Evolutionary conservation across 2,888 invertebrate genomes (phyloP).

Genomic region (Pollenia griseotomentosa): DNA sequence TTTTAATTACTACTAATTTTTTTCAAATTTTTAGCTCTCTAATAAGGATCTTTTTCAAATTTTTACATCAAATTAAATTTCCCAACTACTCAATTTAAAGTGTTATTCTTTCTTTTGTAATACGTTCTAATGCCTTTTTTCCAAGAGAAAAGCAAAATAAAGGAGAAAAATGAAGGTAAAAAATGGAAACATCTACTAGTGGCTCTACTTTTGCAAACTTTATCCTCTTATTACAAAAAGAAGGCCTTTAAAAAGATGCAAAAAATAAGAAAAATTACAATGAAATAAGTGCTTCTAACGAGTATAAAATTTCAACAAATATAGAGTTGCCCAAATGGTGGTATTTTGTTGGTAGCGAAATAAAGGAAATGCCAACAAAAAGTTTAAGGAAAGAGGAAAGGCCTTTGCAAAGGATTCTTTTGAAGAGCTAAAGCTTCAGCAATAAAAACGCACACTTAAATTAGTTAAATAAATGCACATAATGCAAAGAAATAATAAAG

Average conservation of each 20-base stretch:
- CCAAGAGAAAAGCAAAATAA: slow-evolving; percentile 2
- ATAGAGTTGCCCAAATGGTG: background rate
- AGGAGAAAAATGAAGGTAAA: background rate
- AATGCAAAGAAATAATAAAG: slow-evolving; percentile 2
- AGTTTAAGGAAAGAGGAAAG: background rate
- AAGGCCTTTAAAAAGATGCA: background rate
- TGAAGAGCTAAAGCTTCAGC: background rate
- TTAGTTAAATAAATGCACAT: slow-evolving; percentile 38
- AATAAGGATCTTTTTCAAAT: background rate
- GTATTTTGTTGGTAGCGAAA: background rate
- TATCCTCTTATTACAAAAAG: slow-evolving; percentile 6
- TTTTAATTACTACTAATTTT: too few relatives aligned
- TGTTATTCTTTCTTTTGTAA: background rate
- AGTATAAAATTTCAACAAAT: slow-evolving; percentile 11
- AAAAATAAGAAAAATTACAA: background rate
- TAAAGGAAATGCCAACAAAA: background rate
- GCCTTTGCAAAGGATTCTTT: background rate
- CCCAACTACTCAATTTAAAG: background rate
- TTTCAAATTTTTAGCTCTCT: too few relatives aligned
- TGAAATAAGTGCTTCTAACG: background rate
- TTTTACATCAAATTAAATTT: background rate
- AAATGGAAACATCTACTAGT: slow-evolving; percentile 1
- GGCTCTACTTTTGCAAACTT: slow-evolving; percentile 24
- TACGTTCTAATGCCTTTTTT: background rate
- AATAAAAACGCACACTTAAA: slow-evolving; percentile 13